Base-by-base conservation (phyloP, 2,888 invertebrate species). In the Philhelius pedissequus region DNA sequence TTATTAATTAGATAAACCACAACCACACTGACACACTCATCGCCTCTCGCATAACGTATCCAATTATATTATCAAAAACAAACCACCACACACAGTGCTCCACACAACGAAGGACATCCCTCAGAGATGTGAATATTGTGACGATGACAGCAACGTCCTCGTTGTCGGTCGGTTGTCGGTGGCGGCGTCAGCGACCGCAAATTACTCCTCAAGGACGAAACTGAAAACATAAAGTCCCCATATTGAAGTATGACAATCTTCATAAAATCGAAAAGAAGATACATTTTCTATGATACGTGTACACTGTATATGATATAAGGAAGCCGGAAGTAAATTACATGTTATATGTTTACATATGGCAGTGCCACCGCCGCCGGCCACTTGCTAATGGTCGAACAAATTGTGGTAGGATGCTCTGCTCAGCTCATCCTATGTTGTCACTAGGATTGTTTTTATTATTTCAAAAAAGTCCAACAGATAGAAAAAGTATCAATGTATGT, bases 31-130 rank as follows among this genome's bases (percentile, higher is more conserved):
- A 80, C 75, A 80, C 66, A 75, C 80, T 79, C 75, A 70, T 71
- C 11, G n/a, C 76, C 71, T 54, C 84, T 70, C 71, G 25, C 62
- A 56, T 32, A 64, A 66, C 54, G 32, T 62, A 56, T 73, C 54
- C 80, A 84, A 84, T 84, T 84, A 76, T 71, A 76, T 80, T 76
- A 84, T 76, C 76, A 84, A 84, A 69, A 71, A 84, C 71, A 50
- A 60, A 62, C 84, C 50, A 18, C 9, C 20, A 11, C 15, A 54
- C 79, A 79, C 48, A 32, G 52, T n/a, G 27, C 13, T 13, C 13
- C 25, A 48, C 68, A 56, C 43, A 64, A 83, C 58, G 70, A 48
- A 77, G 78, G 62, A 78, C 73, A 80, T 60, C 45, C 35, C 22
- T 32, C 13, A 35, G 11, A 20, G 22, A 48, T 48, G 38, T 40